phyloP scores from a whole-genome alignment of 2,113 vertebrate species.

The Atlantisia rogersi region DNA sequence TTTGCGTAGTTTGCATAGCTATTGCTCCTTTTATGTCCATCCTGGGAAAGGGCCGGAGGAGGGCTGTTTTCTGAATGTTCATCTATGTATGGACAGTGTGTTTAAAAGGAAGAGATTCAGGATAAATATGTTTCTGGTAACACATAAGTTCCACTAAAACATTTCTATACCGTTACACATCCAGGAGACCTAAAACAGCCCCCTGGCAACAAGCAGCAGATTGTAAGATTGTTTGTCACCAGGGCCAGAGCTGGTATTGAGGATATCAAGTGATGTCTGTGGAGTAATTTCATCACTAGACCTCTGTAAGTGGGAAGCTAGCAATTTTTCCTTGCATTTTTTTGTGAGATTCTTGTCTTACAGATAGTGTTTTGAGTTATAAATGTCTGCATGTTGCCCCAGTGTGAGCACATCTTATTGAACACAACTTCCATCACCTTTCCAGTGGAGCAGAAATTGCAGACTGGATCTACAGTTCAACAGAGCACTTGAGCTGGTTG shows the following conservation, averaged over 20 bases:
- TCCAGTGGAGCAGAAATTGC: neutral
- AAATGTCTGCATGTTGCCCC: neutral
- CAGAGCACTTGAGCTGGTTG: neutral
- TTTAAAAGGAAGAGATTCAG: neutral
- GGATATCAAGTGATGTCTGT: neutral
- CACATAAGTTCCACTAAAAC: neutral
- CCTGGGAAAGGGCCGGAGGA: neutral
- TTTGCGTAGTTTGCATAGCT: neutral
- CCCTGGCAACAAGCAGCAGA: neutral
- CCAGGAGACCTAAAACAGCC: neutral
- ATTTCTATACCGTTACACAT: neutral
- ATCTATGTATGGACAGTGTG: rapidly evolving
- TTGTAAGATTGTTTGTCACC: neutral
- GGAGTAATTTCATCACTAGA: neutral
- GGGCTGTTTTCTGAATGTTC: neutral
- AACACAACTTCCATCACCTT: neutral
- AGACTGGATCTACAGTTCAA: neutral
- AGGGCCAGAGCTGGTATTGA: neutral
- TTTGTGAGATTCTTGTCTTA: neutral
- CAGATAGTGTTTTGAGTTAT: neutral
- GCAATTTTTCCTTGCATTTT: neutral
- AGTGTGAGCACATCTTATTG: neutral
- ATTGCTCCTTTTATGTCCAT: neutral
- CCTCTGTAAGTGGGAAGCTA: neutral
- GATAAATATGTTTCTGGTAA: neutral